Evolutionary conservation across 2,888 invertebrate genomes (phyloP), one percentile per base, ranked within the genome.

Genomic region (Catocala fraxini): DNA sequence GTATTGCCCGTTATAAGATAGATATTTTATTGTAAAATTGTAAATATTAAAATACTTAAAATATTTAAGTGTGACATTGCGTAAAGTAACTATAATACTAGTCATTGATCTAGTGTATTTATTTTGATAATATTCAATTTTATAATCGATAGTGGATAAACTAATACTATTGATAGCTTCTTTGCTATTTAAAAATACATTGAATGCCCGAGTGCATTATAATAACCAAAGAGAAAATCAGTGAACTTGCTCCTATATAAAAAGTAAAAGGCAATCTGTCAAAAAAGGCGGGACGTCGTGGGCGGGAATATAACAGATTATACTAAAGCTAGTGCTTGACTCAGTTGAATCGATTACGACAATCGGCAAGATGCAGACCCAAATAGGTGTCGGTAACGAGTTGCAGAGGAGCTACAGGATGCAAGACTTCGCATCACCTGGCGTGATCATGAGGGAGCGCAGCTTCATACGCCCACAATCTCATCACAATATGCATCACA

Each of bases 381-480:
- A 93, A 86, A 83, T 93, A 55, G 92, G 92, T 60, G 86, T 90
- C 11, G 88, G 91, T 47, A 89, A 86, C 73, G 93, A 93, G 80
- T 82, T 94, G 83, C 94, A 94, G 84, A 85, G 94, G 73, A 94
- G 94, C 82, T 94, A 91, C 83, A 89, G 94, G 80, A 92, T 94
- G 90, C 93, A 93, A 81, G 95, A 95, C 81, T 95, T 95, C 81
- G 91, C 94, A 55, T 84, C 95, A 43, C 93, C 94, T 49, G 91
- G 93, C 63, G 95, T 96, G 74, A 95, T 96, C 81, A 95, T 96
- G 86, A 90, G 97, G 73, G 97, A 97, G 87, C 93, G 97, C 73
- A 97, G 97, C 87, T 97, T 97, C 87, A 94, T 97, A 57, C 95
- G 96, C 65, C 94, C 95, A 49, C 96, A 95, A 80, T 94, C 93